Conservation (phyloP, 2,797 vertebrate species). For the Chaetophractus vellerosus region DNA sequence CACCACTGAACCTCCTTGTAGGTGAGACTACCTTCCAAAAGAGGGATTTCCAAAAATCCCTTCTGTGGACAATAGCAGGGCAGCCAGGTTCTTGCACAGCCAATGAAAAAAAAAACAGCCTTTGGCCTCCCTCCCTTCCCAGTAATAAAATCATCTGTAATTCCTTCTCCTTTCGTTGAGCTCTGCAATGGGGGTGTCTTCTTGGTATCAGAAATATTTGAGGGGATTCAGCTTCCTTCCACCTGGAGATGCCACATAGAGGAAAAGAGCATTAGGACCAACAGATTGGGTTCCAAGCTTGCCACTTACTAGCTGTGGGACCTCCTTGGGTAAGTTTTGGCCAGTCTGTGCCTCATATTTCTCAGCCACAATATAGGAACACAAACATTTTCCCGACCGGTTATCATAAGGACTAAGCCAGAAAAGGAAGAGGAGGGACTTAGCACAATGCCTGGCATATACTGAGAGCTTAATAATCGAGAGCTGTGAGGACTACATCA, state of each 20-base stretch:
- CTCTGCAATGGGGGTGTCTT: neutral
- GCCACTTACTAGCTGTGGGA: neutral
- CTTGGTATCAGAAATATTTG: neutral
- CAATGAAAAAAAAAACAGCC: neutral
- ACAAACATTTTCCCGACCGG: neutral
- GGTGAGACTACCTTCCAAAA: neutral
- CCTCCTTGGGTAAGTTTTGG: neutral
- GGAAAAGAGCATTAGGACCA: neutral
- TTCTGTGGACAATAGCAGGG: neutral
- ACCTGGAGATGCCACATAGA: neutral
- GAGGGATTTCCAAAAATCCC: neutral
- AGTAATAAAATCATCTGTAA: neutral
- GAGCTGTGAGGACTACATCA: neutral
- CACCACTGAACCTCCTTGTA: neutral
- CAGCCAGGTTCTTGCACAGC: neutral
- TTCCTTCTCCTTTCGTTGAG: neutral
- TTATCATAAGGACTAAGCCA: conserved; percentile 20
- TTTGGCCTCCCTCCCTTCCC: neutral
- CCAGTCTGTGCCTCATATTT: neutral
- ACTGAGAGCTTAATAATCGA: neutral
- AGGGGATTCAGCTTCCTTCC: neutral
- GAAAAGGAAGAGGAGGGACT: neutral
- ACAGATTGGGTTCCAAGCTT: neutral
- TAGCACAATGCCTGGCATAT: neutral
- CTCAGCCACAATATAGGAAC: neutral